Conservation (phyloP, 2,797 vertebrate species). For the Ficedula albicollis region DNA sequence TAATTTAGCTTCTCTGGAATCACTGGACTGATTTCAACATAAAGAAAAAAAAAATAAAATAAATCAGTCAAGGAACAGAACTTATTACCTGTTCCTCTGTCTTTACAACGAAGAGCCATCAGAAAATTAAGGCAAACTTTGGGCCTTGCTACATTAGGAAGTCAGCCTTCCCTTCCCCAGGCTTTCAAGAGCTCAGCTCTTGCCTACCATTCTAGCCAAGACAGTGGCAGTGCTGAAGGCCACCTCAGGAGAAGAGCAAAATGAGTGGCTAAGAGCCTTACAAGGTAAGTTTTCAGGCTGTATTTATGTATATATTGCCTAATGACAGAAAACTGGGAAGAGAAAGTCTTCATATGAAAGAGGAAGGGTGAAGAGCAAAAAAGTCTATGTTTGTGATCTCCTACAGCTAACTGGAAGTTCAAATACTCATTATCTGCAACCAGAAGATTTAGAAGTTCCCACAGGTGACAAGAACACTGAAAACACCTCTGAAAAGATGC, state of each 20-base stretch:
- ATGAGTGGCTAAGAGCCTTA: neutral
- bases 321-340: neutral
- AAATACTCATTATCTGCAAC: neutral
- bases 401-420: neutral
- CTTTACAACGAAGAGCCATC: neutral
- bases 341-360: neutral
- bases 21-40: neutral
- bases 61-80: neutral
- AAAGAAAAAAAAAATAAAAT: neutral
- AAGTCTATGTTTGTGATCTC: neutral
- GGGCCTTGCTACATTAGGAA: neutral
- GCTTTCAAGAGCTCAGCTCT: neutral
- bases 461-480: neutral
- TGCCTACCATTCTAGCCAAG: neutral
- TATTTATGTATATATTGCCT: rapidly evolving
- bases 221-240: neutral
- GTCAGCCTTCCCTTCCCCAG: neutral
- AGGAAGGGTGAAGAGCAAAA: neutral
- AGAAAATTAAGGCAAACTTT: neutral
- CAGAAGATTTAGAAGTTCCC: neutral
- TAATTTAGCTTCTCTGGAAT: neutral
- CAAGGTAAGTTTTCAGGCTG: neutral
- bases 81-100: neutral
- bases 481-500: neutral
- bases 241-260: neutral